phyloP scores from a whole-genome alignment of 2,888 invertebrate genomes.

The Drepana falcataria region DNA sequence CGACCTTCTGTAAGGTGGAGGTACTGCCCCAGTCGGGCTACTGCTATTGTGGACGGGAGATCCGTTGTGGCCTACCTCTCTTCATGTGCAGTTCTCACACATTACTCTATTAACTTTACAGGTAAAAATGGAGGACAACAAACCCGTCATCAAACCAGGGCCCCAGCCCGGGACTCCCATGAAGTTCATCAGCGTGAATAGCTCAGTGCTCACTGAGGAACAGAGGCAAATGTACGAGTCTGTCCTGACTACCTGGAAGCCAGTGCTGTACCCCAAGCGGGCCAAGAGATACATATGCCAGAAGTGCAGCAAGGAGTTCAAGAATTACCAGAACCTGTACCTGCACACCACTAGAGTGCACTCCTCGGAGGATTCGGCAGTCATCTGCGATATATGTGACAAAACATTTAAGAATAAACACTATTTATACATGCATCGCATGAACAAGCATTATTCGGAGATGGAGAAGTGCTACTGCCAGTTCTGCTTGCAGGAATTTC shows the following conservation, averaged over 20 bases:
- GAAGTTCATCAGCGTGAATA: constrained; percentile 60
- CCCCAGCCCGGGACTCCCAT: constrained; percentile 28
- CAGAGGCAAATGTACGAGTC: constrained; percentile 70
- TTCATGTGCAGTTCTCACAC: no score
- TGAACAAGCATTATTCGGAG: constrained; percentile 73
- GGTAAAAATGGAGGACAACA: not conserved
- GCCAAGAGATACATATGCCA: constrained; percentile 58
- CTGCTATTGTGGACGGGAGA: no score
- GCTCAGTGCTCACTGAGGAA: constrained; percentile 53
- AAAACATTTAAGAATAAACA: constrained; percentile 71
- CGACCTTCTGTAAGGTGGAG: no score
- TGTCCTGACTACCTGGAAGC: constrained; percentile 64
- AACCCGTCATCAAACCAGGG: constrained; percentile 2
- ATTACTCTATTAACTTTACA: not conserved
- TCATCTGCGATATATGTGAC: constrained; percentile 61
- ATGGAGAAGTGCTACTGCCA: constrained; percentile 65
- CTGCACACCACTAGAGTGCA: constrained; percentile 66
- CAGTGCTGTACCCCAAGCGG: constrained; percentile 54
- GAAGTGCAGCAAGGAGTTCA: constrained; percentile 66
- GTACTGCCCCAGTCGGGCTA: no score
- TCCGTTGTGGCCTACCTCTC: no score
- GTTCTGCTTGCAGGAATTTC: constrained; percentile 64
- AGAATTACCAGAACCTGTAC: constrained; percentile 67
- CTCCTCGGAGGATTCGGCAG: constrained; percentile 63
- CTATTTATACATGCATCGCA: constrained; percentile 69